Base-by-base conservation (phyloP, 2,888 invertebrate genomes). In the Drosophila neutralis region DNA sequence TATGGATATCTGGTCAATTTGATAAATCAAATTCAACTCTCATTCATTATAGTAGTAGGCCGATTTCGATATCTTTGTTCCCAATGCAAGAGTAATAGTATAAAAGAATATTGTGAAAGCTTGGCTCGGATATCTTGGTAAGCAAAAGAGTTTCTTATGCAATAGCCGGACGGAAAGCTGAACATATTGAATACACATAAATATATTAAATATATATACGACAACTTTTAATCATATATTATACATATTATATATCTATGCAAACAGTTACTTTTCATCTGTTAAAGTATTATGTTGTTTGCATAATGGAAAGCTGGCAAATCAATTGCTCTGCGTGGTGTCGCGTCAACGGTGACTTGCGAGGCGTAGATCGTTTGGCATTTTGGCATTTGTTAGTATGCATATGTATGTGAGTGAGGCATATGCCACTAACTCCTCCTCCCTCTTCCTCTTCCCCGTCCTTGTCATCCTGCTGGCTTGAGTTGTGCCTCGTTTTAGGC, bases 291-390 rank as follows among this genome's bases (percentile, higher is more conserved):
- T 4, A 5, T 45, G 15, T 45, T 21, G 42, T 1, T 40, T 42
- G 11, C 2, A 21, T 11, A 42, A 42, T 42, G 11, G 42, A 21
- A 11, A 8, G 29, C 58, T 24, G 57, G 31, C 33, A 56, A 76
- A 76, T 76, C 64, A 80, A 71, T 68, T 54, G 61, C 67, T 3
- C 78, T 8, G 71, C 76, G 18, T 45, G 70, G 11, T 29, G 42
- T 61, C 54, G 36, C 3, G 31, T 36, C 27, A 31, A 42, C 51
- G 36, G 59, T 35, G 36, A 48, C 38, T 29, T 49, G 8, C 0
- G 18, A 15, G 56, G 74, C 67, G 65, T 38, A 7, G 67, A 64
- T 62, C 29, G 51, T 10, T 29, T 27, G 38, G 42, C 51, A 66
- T 54, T 74, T 45, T 2, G 21, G n/a, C 27, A 33, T 48, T 31